Evolutionary conservation across 2,888 invertebrate species (phyloP).

Genomic region (Amitus sp.): DNA sequence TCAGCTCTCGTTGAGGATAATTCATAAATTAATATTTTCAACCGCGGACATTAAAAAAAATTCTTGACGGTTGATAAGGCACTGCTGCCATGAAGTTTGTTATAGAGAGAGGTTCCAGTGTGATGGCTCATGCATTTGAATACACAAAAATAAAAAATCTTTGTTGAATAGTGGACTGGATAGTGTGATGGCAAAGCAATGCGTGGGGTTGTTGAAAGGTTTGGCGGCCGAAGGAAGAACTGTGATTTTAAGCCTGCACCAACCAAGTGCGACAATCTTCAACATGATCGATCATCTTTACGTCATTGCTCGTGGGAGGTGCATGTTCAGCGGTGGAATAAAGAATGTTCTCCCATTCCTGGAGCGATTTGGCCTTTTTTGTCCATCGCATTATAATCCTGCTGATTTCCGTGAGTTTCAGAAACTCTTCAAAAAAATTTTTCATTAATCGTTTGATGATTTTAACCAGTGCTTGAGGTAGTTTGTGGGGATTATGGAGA

Average conservation of each 20-base stretch:
- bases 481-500: not conserved
- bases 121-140: too few relatives aligned
- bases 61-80: too few relatives aligned
- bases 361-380: slow-evolving; percentile 74
- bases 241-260: slow-evolving; percentile 90
- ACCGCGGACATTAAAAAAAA: too few relatives aligned
- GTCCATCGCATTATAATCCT: slow-evolving; percentile 91
- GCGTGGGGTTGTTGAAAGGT: slow-evolving; percentile 81
- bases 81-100: too few relatives aligned
- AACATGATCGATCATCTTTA: slow-evolving; percentile 91
- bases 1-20: too few relatives aligned
- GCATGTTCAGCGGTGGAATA: slow-evolving; percentile 84
- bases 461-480: not conserved
- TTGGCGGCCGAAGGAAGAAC: slow-evolving; percentile 87
- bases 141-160: too few relatives aligned
- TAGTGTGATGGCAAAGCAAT: slow-evolving; percentile 84
- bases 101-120: too few relatives aligned
- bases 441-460: too few relatives aligned
- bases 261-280: slow-evolving; percentile 87
- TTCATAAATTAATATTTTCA: too few relatives aligned
- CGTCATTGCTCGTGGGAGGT: slow-evolving; percentile 81
- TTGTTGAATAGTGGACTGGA: slow-evolving; percentile 76
- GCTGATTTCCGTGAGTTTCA: slow-evolving; percentile 87
- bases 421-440: too few relatives aligned
- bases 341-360: slow-evolving; percentile 82